A percentile compares a stretch with the other conserved stretches of the same genome.
Evolutionary conservation across 2,888 invertebrate genomes (phyloP).

Genomic region (Hirtodrosophila histrioides): DNA sequence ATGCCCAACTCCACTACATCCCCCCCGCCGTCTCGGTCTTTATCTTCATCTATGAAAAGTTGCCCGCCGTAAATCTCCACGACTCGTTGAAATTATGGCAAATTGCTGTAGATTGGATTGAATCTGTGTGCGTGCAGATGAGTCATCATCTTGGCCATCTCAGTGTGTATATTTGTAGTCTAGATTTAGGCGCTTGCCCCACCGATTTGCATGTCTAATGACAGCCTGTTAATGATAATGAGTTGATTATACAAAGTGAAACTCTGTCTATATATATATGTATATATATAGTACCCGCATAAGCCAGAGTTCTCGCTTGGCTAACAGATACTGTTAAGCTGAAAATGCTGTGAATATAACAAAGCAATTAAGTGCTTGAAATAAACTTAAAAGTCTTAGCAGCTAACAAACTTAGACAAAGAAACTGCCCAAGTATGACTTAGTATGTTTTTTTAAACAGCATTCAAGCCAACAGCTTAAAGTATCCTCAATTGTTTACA

Average conservation of each 20-base stretch:
- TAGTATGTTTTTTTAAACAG: no score
- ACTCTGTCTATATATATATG: slow-evolving; percentile 7
- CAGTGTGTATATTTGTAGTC: slow-evolving; percentile 29
- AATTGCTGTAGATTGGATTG: slow-evolving; percentile 73
- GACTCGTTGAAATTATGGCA: slow-evolving; percentile 70
- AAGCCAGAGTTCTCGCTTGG: no score
- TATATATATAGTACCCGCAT: no score
- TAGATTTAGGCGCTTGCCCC: slow-evolving; percentile 53
- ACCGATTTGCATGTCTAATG: slow-evolving; percentile 71
- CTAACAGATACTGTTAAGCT: no score
- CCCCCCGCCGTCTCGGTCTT: background rate
- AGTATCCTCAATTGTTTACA: no score
- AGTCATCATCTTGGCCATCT: slow-evolving; percentile 50
- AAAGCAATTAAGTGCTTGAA: no score
- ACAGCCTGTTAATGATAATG: slow-evolving; percentile 70
- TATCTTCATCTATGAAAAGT: slow-evolving; percentile 51
- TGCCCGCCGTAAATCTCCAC: slow-evolving; percentile 67
- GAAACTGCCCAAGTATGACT: no score
- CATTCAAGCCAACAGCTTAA: no score
- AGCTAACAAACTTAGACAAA: no score
- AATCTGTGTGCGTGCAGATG: slow-evolving; percentile 60
- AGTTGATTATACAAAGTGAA: slow-evolving; percentile 59
- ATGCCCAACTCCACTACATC: background rate
- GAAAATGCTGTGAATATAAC: no score
- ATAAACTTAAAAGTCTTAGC: no score